A percentile compares a stretch with the other conserved stretches of the same genome.
Evolutionary conservation across 2,113 vertebrate genomes (phyloP).

Genomic region (Rhynchopsitta pachyrhyncha): DNA sequence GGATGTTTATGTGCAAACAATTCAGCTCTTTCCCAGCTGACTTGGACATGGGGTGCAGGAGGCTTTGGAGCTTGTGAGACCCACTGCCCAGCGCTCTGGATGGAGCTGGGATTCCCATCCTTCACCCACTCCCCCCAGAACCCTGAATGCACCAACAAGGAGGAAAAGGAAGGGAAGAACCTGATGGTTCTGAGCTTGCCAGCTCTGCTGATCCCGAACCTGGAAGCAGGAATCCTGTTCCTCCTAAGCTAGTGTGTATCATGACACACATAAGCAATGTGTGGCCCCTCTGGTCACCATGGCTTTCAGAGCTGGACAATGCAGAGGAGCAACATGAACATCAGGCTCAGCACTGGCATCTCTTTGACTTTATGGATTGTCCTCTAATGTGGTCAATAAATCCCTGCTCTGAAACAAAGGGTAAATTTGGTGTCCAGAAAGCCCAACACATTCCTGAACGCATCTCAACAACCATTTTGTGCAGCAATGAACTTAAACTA

Average conservation of each 20-base stretch:
- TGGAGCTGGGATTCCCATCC: neutral
- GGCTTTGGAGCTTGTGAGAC: neutral
- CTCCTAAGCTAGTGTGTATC: neutral
- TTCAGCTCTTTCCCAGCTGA: neutral
- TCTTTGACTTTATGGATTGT: neutral
- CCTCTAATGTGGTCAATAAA: neutral
- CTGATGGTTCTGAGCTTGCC: neutral
- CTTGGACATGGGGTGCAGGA: neutral
- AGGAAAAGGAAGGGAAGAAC: neutral
- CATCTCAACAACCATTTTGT: neutral
- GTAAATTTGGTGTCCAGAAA: neutral
- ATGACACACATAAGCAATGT: accelerated
- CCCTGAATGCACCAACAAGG: neutral
- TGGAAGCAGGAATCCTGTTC: neutral
- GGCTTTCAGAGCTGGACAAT: neutral
- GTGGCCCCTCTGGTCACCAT: accelerated
- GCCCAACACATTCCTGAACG: accelerated
- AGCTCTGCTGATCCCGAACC: neutral
- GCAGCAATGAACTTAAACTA: neutral
- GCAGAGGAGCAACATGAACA: neutral
- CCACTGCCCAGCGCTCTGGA: accelerated
- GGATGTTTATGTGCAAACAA: neutral
- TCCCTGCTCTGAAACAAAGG: neutral
- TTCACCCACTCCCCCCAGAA: neutral
- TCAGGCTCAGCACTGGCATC: neutral